Evolutionary conservation across 2,888 invertebrate genomes (phyloP).

Genomic region (Tiliacea aurago): DNA sequence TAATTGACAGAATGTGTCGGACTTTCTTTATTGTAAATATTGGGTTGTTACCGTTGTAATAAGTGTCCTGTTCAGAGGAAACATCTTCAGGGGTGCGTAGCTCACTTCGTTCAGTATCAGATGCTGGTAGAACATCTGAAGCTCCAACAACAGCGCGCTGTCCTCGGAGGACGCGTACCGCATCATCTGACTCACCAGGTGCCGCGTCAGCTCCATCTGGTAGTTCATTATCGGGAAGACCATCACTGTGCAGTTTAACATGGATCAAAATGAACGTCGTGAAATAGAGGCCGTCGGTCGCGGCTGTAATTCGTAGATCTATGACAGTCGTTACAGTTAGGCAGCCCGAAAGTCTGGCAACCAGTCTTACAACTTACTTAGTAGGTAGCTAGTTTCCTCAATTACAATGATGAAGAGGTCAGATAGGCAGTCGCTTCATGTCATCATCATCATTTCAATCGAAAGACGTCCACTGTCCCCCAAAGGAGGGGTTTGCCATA

Average conservation of each 20-base stretch:
- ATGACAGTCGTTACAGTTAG: background rate
- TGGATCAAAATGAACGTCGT: background rate
- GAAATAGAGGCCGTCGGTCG: background rate
- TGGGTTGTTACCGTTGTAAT: slow-evolving; percentile 46
- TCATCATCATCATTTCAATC: too few species aligned
- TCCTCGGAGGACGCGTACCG: slow-evolving; percentile 26
- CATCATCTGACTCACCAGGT: slow-evolving; percentile 55
- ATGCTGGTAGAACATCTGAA: slow-evolving; percentile 57
- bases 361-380: background rate
- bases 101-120: slow-evolving; percentile 49
- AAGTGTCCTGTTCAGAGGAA: slow-evolving; percentile 50
- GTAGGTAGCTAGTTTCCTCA: background rate
- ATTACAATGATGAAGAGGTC: background rate
- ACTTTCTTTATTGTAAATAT: background rate
- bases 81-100: slow-evolving; percentile 61
- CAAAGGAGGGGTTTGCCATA: too few species aligned
- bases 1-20: too few species aligned
- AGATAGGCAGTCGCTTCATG: background rate
- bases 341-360: background rate
- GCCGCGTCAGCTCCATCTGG: slow-evolving; percentile 50
- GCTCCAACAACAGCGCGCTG: slow-evolving; percentile 32
- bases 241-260: background rate
- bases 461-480: too few species aligned
- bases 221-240: background rate
- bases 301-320: background rate